These are phyloP conservation scores for Globodera rostochiensis DNA, from an alignment of 1,140 invertebrate genomes.

Conservation along the genomic window DNA sequence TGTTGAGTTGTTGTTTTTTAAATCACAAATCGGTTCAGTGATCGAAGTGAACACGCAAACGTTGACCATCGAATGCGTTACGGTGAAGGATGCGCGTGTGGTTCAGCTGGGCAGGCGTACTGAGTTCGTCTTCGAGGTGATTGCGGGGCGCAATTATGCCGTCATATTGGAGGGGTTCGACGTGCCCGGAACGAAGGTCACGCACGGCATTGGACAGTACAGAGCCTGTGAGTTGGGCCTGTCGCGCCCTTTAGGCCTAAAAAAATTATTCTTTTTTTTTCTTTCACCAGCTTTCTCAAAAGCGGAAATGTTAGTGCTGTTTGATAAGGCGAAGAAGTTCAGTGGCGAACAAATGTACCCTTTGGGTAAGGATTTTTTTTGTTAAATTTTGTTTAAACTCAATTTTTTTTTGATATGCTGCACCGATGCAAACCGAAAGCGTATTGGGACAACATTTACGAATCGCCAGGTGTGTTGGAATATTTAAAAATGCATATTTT, in stretches of 20 bases:
- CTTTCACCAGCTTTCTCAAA: conserved; percentile 15
- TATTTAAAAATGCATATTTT: not conserved
- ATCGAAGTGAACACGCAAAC: not conserved
- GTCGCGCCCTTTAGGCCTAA: not conserved
- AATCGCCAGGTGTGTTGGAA: conserved; percentile 13
- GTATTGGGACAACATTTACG: conserved; percentile 58
- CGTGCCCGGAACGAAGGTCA: not conserved
- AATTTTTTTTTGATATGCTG: conserved; percentile 13
- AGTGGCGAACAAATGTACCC: conserved; percentile 26
- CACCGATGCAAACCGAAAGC: conserved; percentile 57
- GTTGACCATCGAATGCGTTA: not conserved
- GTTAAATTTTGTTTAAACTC: no score
- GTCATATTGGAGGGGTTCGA: conserved; percentile 19
- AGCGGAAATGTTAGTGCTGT: conserved; percentile 6
- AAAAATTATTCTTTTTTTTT: no score
- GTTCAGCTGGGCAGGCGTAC: not conserved
- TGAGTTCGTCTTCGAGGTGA: conserved; percentile 4
- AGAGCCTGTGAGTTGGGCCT: conserved; percentile 7
- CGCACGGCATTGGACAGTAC: not conserved
- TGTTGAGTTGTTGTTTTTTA: no score
- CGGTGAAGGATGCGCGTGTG: not conserved
- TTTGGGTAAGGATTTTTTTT: conserved; percentile 9
- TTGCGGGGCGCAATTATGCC: conserved; percentile 7
- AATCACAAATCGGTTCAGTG: no score
- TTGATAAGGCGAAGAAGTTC: conserved; percentile 6